These are phyloP conservation scores for Sebastolobus alascanus DNA, from an alignment of 2,797 vertebrate genomes.

Conservation along the genomic window DNA sequence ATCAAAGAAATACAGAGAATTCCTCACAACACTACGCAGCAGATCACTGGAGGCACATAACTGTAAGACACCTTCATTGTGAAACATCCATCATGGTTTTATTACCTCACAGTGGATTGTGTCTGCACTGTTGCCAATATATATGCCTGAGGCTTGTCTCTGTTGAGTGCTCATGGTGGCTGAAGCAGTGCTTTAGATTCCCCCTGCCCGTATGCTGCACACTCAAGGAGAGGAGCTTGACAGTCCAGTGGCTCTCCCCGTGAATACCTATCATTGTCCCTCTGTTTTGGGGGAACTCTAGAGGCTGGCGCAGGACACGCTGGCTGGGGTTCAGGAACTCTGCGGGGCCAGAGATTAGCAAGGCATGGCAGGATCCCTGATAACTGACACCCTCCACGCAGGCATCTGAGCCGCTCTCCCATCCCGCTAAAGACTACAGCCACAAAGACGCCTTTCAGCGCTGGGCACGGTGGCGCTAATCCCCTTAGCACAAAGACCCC, in stretches of 20 bases:
- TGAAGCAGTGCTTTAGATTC: conserved; percentile 44
- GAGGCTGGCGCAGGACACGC: conserved; percentile 71
- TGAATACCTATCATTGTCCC: conserved; percentile 86
- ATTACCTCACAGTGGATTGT: conserved; percentile 25
- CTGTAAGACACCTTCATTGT: background rate
- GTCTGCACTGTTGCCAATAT: conserved; percentile 22
- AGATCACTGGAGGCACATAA: conserved; percentile 13
- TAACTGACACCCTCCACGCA: conserved; percentile 85
- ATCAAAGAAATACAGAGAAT: background rate
- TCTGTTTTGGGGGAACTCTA: conserved; percentile 72
- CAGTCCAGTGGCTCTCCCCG: conserved; percentile 70
- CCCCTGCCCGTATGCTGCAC: conserved; percentile 59
- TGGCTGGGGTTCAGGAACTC: conserved; percentile 85
- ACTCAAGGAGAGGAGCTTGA: conserved; percentile 71
- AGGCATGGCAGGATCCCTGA: conserved; percentile 84
- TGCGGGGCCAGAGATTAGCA: conserved; percentile 84
- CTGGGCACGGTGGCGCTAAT: conserved; percentile 79
- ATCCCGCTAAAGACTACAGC: conserved; percentile 77
- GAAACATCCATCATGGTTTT: conserved; percentile 33
- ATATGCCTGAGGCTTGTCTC: conserved; percentile 43
- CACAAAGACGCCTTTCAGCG: conserved; percentile 82
- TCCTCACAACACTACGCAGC: background rate
- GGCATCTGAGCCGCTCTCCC: conserved; percentile 78
- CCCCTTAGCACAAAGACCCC: conserved; percentile 80
- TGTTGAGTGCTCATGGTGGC: conserved; percentile 23